phyloP scores from a whole-genome alignment of 1,140 invertebrate species.

The Microplitis mediator region DNA sequence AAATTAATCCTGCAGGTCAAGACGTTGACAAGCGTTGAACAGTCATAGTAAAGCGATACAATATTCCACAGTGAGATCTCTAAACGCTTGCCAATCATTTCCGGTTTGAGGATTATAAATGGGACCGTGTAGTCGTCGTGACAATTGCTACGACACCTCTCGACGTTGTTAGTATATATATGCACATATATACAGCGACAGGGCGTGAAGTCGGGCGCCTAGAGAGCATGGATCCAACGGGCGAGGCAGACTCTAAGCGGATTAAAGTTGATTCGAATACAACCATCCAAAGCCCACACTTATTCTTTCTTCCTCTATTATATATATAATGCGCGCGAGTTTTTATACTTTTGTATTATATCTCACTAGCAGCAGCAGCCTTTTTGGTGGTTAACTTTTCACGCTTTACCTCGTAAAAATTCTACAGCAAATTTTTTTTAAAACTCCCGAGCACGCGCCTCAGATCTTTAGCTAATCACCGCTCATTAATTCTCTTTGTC shows the following conservation, averaged over 20 bases:
- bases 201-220: conserved; percentile 43
- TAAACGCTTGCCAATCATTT: conserved; percentile 65
- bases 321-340: too few species aligned
- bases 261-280: conserved; percentile 55
- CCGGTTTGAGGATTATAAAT: conserved; percentile 60
- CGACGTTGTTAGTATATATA: not conserved
- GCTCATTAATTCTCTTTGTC: conserved; percentile 49
- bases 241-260: conserved; percentile 43
- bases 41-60: not conserved
- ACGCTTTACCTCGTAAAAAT: conserved; percentile 39
- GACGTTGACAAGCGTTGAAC: conserved; percentile 2
- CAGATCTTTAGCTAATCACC: conserved; percentile 45
- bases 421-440: not conserved
- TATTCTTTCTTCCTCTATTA: not conserved
- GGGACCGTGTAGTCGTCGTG: not conserved
- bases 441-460: conserved; percentile 3
- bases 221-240: conserved; percentile 10
- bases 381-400: conserved; percentile 37
- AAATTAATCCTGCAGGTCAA: conserved; percentile 13
- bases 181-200: not conserved
- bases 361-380: too few species aligned
- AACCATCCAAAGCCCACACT: not conserved
- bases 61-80: conserved; percentile 30
- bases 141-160: conserved; percentile 6
- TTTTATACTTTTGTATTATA: too few species aligned